A percentile compares a stretch with the other conserved stretches of the same genome.
Conservation (phyloP, 2,888 invertebrate genomes). For the Orthosia cruda region DNA sequence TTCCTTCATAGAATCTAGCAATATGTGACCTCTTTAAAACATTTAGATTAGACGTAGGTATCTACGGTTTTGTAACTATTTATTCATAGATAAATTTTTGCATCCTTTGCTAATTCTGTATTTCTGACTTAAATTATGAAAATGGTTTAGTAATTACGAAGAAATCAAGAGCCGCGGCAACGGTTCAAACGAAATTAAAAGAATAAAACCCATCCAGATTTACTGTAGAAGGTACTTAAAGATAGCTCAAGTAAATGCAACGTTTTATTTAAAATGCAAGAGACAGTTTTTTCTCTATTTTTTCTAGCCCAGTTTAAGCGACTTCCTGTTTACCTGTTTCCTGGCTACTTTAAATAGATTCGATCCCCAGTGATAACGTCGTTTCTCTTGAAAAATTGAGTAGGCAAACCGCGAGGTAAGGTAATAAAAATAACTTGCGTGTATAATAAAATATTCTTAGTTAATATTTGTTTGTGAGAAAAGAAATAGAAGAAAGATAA, state of each 20-base stretch:
- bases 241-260: neutral
- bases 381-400: neutral
- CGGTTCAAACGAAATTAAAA: neutral
- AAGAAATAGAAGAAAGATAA: no score
- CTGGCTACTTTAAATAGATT: slow-evolving; percentile 7
- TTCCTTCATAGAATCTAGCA: no score
- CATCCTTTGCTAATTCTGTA: neutral
- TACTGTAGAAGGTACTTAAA: neutral
- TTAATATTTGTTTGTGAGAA: no score
- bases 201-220: neutral
- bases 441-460: no score
- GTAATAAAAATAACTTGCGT: no score
- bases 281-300: neutral
- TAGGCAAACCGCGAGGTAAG: no score
- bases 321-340: slow-evolving; percentile 1
- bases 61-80: neutral
- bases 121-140: neutral
- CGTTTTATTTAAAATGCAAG: neutral
- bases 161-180: no score
- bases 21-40: no score
- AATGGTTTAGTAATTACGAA: neutral
- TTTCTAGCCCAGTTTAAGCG: neutral
- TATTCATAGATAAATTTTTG: neutral
- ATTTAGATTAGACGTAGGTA: no score
- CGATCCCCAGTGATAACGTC: neutral